phyloP scores from a whole-genome alignment of 2,113 vertebrate species.

The Corythornis madagascariensis region DNA sequence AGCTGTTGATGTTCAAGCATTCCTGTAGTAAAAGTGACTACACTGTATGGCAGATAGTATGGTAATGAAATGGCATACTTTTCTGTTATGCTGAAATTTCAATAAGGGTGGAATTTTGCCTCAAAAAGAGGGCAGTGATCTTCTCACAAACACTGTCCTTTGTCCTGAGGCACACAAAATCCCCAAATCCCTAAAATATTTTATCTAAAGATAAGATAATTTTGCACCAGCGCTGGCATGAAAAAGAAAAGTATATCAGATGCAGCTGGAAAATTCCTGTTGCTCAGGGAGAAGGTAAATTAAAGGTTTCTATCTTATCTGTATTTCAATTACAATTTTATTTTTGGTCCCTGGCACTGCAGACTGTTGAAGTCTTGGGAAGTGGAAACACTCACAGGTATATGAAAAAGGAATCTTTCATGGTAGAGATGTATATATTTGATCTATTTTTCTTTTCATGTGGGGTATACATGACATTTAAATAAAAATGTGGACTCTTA shows the following conservation, averaged over 20 bases:
- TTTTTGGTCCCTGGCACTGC: slow-evolving; percentile 70
- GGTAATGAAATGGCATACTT: slow-evolving; percentile 47
- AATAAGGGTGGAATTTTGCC: slow-evolving; percentile 61
- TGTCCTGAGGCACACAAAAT: slow-evolving; percentile 77
- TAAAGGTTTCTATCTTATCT: slow-evolving; percentile 78
- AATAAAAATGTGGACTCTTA: slow-evolving; percentile 43
- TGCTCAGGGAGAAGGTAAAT: slow-evolving; percentile 77
- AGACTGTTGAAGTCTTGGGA: slow-evolving; percentile 68
- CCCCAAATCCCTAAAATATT: slow-evolving; percentile 81
- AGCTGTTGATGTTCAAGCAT: background rate
- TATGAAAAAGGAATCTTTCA: slow-evolving; percentile 57
- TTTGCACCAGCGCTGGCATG: slow-evolving; percentile 60
- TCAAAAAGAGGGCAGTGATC: slow-evolving; percentile 73
- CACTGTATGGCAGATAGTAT: background rate
- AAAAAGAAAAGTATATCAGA: slow-evolving; percentile 67
- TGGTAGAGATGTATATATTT: slow-evolving; percentile 53
- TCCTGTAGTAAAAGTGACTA: background rate
- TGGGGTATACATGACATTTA: slow-evolving; percentile 63
- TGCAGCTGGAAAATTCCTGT: slow-evolving; percentile 64
- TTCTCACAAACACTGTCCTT: slow-evolving; percentile 72
- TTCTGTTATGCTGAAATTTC: slow-evolving; percentile 65
- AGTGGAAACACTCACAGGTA: slow-evolving; percentile 49
- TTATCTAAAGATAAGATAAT: slow-evolving; percentile 77
- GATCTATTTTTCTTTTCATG: slow-evolving; percentile 61
- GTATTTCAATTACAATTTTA: slow-evolving; percentile 80